Percentiles rank a stretch among this genome's conserved stretches.
Conservation (phyloP, 2,113 vertebrate genomes). For the Gopherus evgoodei region DNA sequence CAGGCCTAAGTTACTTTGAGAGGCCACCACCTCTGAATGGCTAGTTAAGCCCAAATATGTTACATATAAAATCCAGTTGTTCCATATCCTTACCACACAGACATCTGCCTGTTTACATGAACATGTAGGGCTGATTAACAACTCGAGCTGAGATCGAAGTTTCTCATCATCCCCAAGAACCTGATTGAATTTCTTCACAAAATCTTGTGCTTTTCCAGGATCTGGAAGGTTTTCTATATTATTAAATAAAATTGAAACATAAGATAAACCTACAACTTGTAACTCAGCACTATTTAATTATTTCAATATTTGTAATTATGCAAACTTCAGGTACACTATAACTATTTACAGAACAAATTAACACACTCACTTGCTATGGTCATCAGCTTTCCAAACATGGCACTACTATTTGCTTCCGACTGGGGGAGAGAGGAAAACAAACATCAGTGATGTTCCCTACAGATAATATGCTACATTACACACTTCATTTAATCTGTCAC, state of each 20-base stretch:
- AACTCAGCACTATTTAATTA: neutral
- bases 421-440: conserved; percentile 69
- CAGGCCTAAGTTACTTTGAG: neutral
- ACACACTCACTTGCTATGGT: conserved; percentile 94
- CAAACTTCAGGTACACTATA: neutral
- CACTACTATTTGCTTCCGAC: conserved; percentile 95
- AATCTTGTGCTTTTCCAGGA: conserved; percentile 98
- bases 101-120: conserved; percentile 98
- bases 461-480: neutral
- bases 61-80: neutral
- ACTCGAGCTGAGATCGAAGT: conserved; percentile 91
- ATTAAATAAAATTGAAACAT: conserved; percentile 54
- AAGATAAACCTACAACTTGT: neutral
- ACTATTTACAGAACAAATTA: neutral
- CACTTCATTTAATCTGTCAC: neutral
- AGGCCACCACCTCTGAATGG: neutral
- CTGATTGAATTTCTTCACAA: conserved; percentile 99
- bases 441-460: conserved; percentile 6
- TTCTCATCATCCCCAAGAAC: conserved; percentile 98
- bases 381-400: conserved; percentile 98
- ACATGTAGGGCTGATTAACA: conserved; percentile 96
- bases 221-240: conserved; percentile 94
- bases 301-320: neutral
- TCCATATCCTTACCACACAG: conserved; percentile 92
- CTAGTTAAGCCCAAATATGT: neutral